These are phyloP conservation scores for Eucriotettix oculatus DNA, from an alignment of 2,888 invertebrate species.

Conservation along the genomic window DNA sequence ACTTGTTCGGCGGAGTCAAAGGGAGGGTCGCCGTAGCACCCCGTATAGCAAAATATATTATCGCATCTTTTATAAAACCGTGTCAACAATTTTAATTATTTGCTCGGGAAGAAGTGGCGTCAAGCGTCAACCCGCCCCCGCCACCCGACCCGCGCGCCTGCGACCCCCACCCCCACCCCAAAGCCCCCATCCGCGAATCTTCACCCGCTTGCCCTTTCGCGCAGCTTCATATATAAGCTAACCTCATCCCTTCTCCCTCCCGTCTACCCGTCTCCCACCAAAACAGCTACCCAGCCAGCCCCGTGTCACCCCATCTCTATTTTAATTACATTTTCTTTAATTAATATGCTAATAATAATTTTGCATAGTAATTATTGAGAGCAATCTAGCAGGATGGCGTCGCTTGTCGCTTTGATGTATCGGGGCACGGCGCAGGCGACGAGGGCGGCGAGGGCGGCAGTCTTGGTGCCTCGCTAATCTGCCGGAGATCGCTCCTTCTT, in stretches of 20 bases:
- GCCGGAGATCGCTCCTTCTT: no score
- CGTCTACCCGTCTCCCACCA: slow-evolving; percentile 1
- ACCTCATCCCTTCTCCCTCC: background rate
- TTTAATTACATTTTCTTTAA: slow-evolving; percentile 36
- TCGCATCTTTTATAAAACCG: background rate
- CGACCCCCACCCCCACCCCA: slow-evolving; percentile 1
- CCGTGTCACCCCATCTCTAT: slow-evolving; percentile 20
- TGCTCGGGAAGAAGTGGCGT: background rate
- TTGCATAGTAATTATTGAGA: slow-evolving; percentile 34
- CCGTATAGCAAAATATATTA: background rate
- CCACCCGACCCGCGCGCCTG: background rate
- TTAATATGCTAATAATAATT: slow-evolving; percentile 34
- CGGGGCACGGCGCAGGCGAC: background rate
- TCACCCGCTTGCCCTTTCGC: slow-evolving; percentile 9
- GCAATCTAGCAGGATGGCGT: slow-evolving; percentile 26
- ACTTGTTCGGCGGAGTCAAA: background rate
- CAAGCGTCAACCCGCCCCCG: background rate
- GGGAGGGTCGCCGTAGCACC: no score
- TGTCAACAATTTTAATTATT: slow-evolving; percentile 3
- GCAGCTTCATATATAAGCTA: background rate
- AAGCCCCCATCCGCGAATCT: slow-evolving; percentile 2
- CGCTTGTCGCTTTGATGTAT: slow-evolving; percentile 30
- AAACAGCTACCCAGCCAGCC: background rate
- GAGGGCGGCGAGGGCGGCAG: background rate
- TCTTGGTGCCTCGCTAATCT: background rate